A percentile compares a stretch with the other conserved stretches of the same genome.
These are phyloP conservation scores for Zaprionus bogoriensis DNA, from an alignment of 2,888 invertebrate genomes.

Conservation along the genomic window DNA sequence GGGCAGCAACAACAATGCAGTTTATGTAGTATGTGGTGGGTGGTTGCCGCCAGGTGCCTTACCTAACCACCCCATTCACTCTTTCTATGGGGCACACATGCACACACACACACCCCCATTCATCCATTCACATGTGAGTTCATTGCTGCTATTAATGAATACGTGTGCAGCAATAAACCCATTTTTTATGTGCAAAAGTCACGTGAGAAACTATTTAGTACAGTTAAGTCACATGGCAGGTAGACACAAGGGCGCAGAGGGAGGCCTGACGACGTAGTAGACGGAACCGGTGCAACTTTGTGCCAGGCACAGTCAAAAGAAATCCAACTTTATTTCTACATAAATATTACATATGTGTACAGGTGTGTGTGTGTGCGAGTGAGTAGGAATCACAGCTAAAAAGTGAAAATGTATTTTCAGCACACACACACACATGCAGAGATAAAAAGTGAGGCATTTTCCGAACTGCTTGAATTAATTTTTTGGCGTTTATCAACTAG, in stretches of 20 bases:
- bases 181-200: constrained; percentile 75
- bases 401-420: constrained; percentile 56
- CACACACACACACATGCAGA: constrained; percentile 18
- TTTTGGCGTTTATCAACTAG: constrained; percentile 67
- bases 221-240: constrained; percentile 49
- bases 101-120: constrained; percentile 18
- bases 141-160: constrained; percentile 77
- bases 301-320: constrained; percentile 73
- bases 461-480: constrained; percentile 64
- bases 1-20: constrained; percentile 44
- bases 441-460: constrained; percentile 49
- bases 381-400: constrained; percentile 51
- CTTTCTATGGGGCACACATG: constrained; percentile 29
- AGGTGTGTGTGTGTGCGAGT: constrained; percentile 1
- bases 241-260: neutral
- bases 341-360: constrained; percentile 41
- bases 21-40: constrained; percentile 9
- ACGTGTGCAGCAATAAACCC: constrained; percentile 77
- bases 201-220: constrained; percentile 78
- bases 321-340: constrained; percentile 65
- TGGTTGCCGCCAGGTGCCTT: neutral
- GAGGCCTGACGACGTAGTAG: constrained; percentile 4
- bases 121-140: constrained; percentile 69
- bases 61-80: neutral
- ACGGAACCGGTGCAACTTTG: constrained; percentile 56